phyloP scores from a whole-genome alignment of 2,888 invertebrate species.

The Ophraella communa region DNA sequence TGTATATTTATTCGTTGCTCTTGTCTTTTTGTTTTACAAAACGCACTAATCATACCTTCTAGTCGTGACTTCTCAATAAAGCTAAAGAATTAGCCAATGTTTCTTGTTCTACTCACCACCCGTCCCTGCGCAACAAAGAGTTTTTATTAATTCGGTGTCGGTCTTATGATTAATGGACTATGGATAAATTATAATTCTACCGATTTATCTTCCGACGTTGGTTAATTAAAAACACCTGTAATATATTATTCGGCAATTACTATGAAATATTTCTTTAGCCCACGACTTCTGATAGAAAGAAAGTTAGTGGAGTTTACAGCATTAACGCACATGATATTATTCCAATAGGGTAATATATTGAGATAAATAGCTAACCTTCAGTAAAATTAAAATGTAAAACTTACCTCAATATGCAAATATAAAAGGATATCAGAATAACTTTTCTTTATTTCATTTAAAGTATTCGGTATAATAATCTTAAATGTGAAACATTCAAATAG shows the following conservation, averaged over 20 bases:
- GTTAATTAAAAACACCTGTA: constrained; percentile 4
- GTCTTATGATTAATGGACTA: constrained; percentile 35
- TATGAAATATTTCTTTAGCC: background rate
- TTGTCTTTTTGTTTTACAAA: background rate
- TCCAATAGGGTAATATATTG: background rate
- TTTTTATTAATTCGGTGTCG: constrained; percentile 29
- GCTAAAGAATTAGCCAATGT: background rate
- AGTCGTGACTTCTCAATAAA: background rate
- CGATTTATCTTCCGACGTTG: constrained; percentile 3
- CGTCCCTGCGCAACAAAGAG: background rate
- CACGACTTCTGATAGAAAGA: constrained; percentile 5
- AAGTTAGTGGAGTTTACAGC: background rate
- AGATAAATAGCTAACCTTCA: no score
- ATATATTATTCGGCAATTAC: constrained; percentile 9
- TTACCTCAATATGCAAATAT: no score
- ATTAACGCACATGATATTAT: background rate
- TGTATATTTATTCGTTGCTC: background rate
- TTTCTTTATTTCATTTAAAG: no score
- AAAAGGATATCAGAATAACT: no score
- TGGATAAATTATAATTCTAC: constrained; percentile 14
- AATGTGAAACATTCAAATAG: no score
- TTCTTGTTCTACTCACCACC: background rate
- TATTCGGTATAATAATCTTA: no score
- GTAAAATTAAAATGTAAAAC: no score
- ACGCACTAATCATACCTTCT: background rate